A percentile compares a stretch with the other conserved stretches of the same genome.
Evolutionary conservation across 2,888 invertebrate species (phyloP).

Genomic region (Cotesia congregata): DNA sequence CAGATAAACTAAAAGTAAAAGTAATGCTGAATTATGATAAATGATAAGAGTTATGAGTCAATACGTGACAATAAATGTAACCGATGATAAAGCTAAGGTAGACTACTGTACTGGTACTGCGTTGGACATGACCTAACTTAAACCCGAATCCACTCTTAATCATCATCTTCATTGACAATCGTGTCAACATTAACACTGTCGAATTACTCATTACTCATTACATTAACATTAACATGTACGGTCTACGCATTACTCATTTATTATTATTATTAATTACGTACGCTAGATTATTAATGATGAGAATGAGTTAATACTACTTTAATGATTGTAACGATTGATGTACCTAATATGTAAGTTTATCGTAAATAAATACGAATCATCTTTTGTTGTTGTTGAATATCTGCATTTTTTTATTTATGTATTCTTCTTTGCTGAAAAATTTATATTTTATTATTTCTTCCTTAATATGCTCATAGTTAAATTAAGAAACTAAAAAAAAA

Average conservation of each 20-base stretch:
- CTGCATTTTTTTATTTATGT: constrained; percentile 60
- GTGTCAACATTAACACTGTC: constrained; percentile 23
- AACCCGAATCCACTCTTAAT: not conserved
- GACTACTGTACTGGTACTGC: not conserved
- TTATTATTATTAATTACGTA: not conserved
- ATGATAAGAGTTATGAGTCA: constrained; percentile 21
- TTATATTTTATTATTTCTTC: constrained; percentile 62
- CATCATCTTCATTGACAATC: constrained; percentile 31
- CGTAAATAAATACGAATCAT: constrained; percentile 39
- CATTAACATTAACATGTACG: not conserved
- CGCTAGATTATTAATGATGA: constrained; percentile 3
- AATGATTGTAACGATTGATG: constrained; percentile 40
- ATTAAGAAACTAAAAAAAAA: too few species aligned
- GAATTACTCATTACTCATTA: not conserved
- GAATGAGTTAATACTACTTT: constrained; percentile 11
- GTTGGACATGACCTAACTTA: not conserved
- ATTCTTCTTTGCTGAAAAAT: constrained; percentile 52
- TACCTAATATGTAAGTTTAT: constrained; percentile 40
- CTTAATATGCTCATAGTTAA: constrained; percentile 57
- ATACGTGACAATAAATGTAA: constrained; percentile 43
- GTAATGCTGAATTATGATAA: constrained; percentile 6
- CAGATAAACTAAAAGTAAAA: not conserved
- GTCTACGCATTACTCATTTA: too few species aligned
- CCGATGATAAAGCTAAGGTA: constrained; percentile 33
- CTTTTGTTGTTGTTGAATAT: constrained; percentile 40